Conservation (phyloP, 2,888 invertebrate genomes). For the Eilema sororculum region DNA sequence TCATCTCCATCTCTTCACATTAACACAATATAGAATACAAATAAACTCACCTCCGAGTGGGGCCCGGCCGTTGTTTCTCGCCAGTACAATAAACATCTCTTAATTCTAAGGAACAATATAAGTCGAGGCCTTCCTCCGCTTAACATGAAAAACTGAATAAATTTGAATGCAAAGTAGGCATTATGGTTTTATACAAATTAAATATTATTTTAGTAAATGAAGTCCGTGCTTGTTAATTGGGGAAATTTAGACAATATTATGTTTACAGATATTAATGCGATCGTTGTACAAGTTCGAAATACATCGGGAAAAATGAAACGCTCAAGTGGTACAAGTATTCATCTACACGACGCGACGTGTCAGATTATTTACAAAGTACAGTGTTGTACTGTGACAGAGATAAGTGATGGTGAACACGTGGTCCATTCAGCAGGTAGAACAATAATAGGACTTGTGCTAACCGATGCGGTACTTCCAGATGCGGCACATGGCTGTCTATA, state of each 20-base stretch:
- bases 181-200: constrained; percentile 1
- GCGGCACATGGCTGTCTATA: background rate
- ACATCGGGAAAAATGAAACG: too few species aligned
- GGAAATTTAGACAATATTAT: background rate
- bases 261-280: background rate
- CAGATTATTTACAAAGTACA: too few species aligned
- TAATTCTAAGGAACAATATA: constrained; percentile 8
- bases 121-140: background rate
- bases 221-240: background rate
- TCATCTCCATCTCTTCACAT: constrained; percentile 9
- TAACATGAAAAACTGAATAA: constrained; percentile 6
- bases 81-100: constrained; percentile 5
- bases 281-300: background rate
- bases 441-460: too few species aligned
- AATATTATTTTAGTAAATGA: background rate
- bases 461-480: background rate
- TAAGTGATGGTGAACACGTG: too few species aligned
- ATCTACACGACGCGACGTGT: background rate
- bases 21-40: background rate
- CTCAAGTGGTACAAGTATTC: background rate
- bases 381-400: too few species aligned
- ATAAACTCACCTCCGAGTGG: background rate
- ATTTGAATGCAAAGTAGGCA: constrained; percentile 4
- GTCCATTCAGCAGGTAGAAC: too few species aligned
- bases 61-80: background rate